These are phyloP conservation scores for Epizoanthus ramosus DNA, from an alignment of 92 coral and sea anemone species.

Conservation along the genomic window DNA sequence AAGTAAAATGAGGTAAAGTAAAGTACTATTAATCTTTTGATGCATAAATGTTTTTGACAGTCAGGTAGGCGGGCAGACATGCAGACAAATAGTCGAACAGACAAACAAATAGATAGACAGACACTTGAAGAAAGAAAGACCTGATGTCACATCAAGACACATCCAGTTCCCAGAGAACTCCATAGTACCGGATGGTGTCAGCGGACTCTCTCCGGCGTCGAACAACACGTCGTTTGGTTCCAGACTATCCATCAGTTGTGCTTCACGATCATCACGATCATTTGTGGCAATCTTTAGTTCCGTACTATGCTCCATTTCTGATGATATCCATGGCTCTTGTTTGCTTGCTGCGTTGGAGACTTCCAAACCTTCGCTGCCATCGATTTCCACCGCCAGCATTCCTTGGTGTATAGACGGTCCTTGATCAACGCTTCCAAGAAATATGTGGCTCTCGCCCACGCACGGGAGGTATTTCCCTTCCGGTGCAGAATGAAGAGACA, in stretches of 20 bases:
- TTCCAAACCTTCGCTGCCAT: background rate
- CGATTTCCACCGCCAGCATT: background rate
- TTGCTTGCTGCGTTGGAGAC: background rate
- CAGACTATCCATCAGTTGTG: background rate
- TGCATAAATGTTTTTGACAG: too few relatives aligned
- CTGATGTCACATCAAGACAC: constrained; percentile 6
- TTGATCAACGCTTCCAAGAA: constrained; percentile 14
- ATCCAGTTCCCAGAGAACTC: background rate
- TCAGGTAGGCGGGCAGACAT: too few relatives aligned
- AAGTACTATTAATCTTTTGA: too few relatives aligned
- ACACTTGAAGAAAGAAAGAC: too few relatives aligned
- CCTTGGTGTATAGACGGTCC: background rate
- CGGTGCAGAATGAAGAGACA: too few relatives aligned
- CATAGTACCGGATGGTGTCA: constrained; percentile 14
- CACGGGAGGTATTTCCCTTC: background rate
- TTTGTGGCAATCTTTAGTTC: background rate
- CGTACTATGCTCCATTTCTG: background rate
- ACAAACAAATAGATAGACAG: too few relatives aligned
- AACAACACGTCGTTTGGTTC: background rate
- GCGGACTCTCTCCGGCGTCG: background rate
- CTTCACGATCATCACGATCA: background rate
- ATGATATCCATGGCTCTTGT: background rate
- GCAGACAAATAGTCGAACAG: too few relatives aligned
- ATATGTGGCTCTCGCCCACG: constrained; percentile 33
- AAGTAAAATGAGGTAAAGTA: too few relatives aligned